Conservation (phyloP, 2,888 invertebrate genomes). For the Diaperis boleti region DNA sequence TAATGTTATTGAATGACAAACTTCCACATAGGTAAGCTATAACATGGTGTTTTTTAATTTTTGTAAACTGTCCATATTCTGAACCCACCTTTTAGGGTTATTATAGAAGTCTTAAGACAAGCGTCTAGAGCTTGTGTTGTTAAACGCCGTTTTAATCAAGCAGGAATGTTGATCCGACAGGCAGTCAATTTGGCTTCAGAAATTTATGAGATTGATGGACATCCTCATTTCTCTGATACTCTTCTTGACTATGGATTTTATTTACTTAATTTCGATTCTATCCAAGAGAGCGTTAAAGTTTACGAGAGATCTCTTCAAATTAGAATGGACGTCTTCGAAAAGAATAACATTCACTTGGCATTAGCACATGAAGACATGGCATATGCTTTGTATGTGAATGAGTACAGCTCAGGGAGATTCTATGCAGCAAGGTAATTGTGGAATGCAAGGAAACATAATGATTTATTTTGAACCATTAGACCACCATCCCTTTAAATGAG, state of each 20-base stretch:
- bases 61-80: no score
- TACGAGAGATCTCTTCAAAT: slow-evolving; percentile 83
- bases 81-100: slow-evolving; percentile 68
- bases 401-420: slow-evolving; percentile 91
- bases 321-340: slow-evolving; percentile 83
- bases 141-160: slow-evolving; percentile 85
- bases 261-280: slow-evolving; percentile 88
- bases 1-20: slow-evolving; percentile 74
- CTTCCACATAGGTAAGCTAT: slow-evolving; percentile 71
- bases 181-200: slow-evolving; percentile 80
- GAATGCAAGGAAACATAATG: neutral
- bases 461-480: no score
- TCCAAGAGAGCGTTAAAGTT: slow-evolving; percentile 85
- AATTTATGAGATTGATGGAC: slow-evolving; percentile 72
- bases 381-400: slow-evolving; percentile 92
- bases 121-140: slow-evolving; percentile 92
- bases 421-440: slow-evolving; percentile 75
- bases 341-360: slow-evolving; percentile 88
- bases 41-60: no score
- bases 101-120: slow-evolving; percentile 86
- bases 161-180: slow-evolving; percentile 85
- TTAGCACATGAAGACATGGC: slow-evolving; percentile 92
- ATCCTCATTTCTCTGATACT: slow-evolving; percentile 87
- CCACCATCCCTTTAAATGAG: no score
- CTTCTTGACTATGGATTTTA: slow-evolving; percentile 92